These are phyloP conservation scores for Patella caerulea DNA, from an alignment of 2,888 invertebrate species.

Conservation along the genomic window DNA sequence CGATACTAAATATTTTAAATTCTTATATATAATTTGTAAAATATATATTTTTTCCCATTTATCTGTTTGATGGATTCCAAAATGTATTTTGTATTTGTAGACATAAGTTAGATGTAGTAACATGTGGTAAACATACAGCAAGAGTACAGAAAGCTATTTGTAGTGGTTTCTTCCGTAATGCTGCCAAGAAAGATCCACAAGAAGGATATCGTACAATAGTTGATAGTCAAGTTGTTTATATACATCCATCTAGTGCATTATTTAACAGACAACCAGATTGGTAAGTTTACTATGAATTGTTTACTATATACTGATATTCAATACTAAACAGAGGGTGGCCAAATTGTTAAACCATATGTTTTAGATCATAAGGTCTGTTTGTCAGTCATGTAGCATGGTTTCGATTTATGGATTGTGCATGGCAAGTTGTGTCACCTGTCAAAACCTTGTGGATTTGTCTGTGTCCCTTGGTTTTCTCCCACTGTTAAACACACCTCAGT, in stretches of 20 bases:
- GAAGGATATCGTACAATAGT: conserved; percentile 96
- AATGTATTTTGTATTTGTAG: conserved; percentile 43
- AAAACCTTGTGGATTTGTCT: neutral
- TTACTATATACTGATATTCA: neutral
- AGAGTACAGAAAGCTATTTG: conserved; percentile 98
- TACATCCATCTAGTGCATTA: conserved; percentile 97
- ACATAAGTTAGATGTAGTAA: conserved; percentile 85
- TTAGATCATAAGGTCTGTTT: no score
- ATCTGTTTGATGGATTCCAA: no score
- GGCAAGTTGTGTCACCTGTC: no score
- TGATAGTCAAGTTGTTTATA: conserved; percentile 96
- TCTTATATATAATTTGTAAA: no score
- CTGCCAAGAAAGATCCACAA: conserved; percentile 99
- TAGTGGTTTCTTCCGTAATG: conserved; percentile 97
- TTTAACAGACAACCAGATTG: conserved; percentile 99
- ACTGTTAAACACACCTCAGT: no score
- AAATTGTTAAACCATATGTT: no score
- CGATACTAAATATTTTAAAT: no score
- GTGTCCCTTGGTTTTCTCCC: neutral
- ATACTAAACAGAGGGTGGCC: neutral
- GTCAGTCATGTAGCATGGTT: no score
- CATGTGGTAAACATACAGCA: conserved; percentile 95
- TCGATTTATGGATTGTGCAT: no score
- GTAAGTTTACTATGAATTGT: conserved; percentile 73
- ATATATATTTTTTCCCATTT: no score